Base-by-base conservation (phyloP, 2,888 invertebrate genomes). In the Parnassius orleans region DNA sequence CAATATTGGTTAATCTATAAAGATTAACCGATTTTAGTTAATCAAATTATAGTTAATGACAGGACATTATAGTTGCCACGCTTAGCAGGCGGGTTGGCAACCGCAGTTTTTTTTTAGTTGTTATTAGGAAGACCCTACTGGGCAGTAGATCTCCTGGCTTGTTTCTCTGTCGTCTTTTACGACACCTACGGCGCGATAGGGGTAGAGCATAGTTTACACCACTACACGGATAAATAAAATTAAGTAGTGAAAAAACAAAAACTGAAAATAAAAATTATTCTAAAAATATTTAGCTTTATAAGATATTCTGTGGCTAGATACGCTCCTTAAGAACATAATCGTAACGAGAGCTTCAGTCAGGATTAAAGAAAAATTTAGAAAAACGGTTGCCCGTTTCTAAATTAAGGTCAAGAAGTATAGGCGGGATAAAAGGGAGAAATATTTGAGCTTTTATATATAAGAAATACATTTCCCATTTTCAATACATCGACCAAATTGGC, bases 341-440 rank as follows among this genome's bases (percentile, higher is more conserved):
- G 7, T 15, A 14, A 46, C 15, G 47, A 52, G 51, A 56, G 47
- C 47, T 61, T 61, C 33, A 7, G n/a, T 2, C 33, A 7, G 19
- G 51, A 61, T 61, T 56, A 56, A 61, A 61, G 52, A 44, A 46
- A 50, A 54, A 50, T 33, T 50, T 15, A 42, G 50, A 48, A 47
- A 56, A 47, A 48, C 51, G 42, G 24, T 51, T 33, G 60, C 51
- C 51, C 33, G 33, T 33, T 50, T 51, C 51, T 44, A 55, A 61
- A 55, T 52, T 47, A 56, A n/a, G 61, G 61, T 56, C 56, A 52
- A 61, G 56, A 52, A 61, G 56, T 56, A 56, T 41, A 24, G 51
- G 56, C 55, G 61, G 52, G 19, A 44, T 51, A 44, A 54, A 60
- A 50, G n/a, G 14, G 14, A 5, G 44, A n/a, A 43, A 43, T 43